Evolutionary conservation across 2,888 invertebrate genomes (phyloP), one percentile per base, ranked within the genome.

Genomic region (Drosophila meridionalis): DNA sequence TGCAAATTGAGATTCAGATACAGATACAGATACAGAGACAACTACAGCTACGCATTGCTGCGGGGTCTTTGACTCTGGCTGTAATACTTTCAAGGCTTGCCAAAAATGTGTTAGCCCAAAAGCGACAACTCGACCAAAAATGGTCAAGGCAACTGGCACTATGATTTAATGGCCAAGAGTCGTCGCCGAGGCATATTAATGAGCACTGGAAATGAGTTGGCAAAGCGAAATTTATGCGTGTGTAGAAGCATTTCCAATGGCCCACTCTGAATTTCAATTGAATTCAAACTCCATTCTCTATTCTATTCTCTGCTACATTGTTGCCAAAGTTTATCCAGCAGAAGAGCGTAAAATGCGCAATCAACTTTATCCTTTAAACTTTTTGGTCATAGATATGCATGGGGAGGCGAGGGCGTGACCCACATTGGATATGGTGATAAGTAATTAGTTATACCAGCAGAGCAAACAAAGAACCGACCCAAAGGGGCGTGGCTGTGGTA

Each of bases 121-220:
- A 34, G 34, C 70, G 75, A 50, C 75, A 76, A 66, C 38, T 70
- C 40, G 60, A 12, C 71, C 69, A 14, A 61, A 72, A 73, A 81
- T 83, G 84, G 82, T 67, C 79, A 83, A 81, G 73, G 70, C 83
- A 67, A 58, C 78, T 53, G 57, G 47, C 69, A 83, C 72, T 70
- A 79, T 83, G 83, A 86, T 61, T 81, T 83, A 83, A 79, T 83
- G 80, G 82, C 73, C 78, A 48, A 78, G 62, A 74, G 50, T 48
- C 66, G 58, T 57, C 69, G 62, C 52, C 69, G 38, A 47, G 59
- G 79, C 72, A 84, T 87, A 69, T 87, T 84, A 87, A 83, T 83
- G 82, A 83, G 78, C 52, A 32, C 67, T 66, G 47, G 38, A 65
- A 66, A 70, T 69, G 55, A 61, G 43, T 65, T 62, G 52, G 30